phyloP scores from a whole-genome alignment of 64 coral and sea anemone species.

The Montipora cactus region DNA sequence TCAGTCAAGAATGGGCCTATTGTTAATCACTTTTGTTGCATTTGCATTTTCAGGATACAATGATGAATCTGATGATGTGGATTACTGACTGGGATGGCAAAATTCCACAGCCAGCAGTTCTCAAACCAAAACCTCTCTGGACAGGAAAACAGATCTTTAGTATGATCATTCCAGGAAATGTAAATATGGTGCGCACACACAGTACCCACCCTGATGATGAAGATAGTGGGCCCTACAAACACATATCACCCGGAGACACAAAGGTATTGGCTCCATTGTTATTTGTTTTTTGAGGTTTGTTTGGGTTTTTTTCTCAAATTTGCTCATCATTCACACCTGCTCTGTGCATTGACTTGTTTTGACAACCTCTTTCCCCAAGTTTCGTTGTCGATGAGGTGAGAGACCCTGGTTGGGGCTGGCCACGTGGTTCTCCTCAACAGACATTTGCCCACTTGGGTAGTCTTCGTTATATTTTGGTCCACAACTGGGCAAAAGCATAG shows the following conservation, averaged over 20 bases:
- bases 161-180: conserved; percentile 96
- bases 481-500: too few species aligned
- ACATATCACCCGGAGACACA: conserved; percentile 98
- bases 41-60: conserved; percentile 71
- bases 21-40: not conserved
- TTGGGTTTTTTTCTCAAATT: too few species aligned
- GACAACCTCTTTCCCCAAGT: too few species aligned
- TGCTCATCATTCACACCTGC: too few species aligned
- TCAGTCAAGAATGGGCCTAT: too few species aligned
- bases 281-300: not conserved
- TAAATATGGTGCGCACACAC: conserved; percentile 94
- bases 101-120: conserved; percentile 89
- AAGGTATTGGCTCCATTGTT: conserved; percentile 53
- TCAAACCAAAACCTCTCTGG: conserved; percentile 97
- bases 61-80: conserved; percentile 99
- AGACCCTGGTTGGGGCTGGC: too few species aligned
- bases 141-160: conserved; percentile 97
- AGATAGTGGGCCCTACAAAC: conserved; percentile 95
- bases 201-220: conserved; percentile 99
- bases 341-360: too few species aligned
- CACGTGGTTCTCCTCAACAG: too few species aligned
- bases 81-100: conserved; percentile 96
- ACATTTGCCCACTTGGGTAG: too few species aligned
- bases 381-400: too few species aligned
- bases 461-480: too few species aligned